A percentile compares a stretch with the other conserved stretches of the same genome.
Evolutionary conservation across 1,140 invertebrate species (phyloP).

Genomic region (Lithobius niger): DNA sequence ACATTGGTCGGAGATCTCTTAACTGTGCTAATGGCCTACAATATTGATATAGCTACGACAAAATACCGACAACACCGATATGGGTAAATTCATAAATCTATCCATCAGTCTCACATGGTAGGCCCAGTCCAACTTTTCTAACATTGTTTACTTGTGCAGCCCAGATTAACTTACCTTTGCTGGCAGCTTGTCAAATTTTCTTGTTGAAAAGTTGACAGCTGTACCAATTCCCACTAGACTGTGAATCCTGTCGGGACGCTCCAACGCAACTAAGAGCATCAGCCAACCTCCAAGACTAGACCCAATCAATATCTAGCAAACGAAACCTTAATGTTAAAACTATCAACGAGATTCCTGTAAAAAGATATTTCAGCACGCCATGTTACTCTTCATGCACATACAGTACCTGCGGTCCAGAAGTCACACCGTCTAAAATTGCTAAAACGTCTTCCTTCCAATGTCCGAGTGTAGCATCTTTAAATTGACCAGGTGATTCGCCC

Average conservation of each 20-base stretch:
- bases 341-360: background rate
- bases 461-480: background rate
- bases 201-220: background rate
- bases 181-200: background rate
- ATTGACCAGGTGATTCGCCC: background rate
- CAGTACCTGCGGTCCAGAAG: background rate
- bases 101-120: no score
- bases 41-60: no score
- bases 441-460: conserved; percentile 1
- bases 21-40: no score
- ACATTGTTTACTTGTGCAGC: no score
- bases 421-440: background rate
- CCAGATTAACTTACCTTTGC: background rate
- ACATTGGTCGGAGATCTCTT: no score
- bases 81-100: no score
- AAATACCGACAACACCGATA: no score
- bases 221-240: background rate
- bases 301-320: background rate
- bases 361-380: background rate
- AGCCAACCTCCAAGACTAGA: background rate
- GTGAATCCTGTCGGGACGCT: background rate
- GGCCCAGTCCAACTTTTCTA: no score
- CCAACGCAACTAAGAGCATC: background rate
- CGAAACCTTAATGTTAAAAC: background rate
- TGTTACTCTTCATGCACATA: background rate